Conservation (phyloP, 2,888 invertebrate genomes). For the Acleris cristana region DNA sequence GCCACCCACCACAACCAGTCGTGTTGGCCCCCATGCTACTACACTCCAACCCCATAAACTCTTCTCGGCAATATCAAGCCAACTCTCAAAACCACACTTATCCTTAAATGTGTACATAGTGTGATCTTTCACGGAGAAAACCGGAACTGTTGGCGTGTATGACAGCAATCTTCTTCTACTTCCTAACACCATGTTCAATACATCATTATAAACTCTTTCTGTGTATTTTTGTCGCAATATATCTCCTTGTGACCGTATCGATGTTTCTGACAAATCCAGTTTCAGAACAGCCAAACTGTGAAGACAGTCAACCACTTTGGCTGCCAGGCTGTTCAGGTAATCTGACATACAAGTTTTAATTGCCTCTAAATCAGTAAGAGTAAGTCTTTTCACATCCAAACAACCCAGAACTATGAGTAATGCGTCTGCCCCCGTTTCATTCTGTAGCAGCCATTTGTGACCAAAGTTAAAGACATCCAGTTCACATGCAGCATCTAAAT, state of each 20-base stretch:
- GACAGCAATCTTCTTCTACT: constrained; percentile 54
- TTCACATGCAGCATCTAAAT: constrained; percentile 61
- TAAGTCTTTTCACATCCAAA: constrained; percentile 61
- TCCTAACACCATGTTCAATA: constrained; percentile 53
- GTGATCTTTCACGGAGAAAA: constrained; percentile 59
- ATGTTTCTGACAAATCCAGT: constrained; percentile 41
- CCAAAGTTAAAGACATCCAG: constrained; percentile 71
- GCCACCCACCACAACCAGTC: constrained; percentile 67
- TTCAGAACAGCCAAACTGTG: constrained; percentile 47
- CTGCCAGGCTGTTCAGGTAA: constrained; percentile 57
- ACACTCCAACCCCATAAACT: constrained; percentile 75
- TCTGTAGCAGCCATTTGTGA: constrained; percentile 59
- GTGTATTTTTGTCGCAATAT: constrained; percentile 56
- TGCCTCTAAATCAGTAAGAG: constrained; percentile 51
- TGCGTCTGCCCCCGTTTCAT: constrained; percentile 61
- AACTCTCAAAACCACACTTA: constrained; percentile 58
- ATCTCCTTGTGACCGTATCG: constrained; percentile 47
- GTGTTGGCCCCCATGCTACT: constrained; percentile 64
- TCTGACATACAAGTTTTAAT: constrained; percentile 52
- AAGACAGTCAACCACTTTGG: constrained; percentile 63
- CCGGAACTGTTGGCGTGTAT: constrained; percentile 58
- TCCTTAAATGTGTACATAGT: constrained; percentile 58
- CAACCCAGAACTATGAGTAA: constrained; percentile 65
- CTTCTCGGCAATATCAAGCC: constrained; percentile 68
- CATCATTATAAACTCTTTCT: constrained; percentile 64